Evolutionary conservation across 2,797 vertebrate species (phyloP), one percentile per base, ranked within the genome.

Genomic region (Knipowitschia caucasica): DNA sequence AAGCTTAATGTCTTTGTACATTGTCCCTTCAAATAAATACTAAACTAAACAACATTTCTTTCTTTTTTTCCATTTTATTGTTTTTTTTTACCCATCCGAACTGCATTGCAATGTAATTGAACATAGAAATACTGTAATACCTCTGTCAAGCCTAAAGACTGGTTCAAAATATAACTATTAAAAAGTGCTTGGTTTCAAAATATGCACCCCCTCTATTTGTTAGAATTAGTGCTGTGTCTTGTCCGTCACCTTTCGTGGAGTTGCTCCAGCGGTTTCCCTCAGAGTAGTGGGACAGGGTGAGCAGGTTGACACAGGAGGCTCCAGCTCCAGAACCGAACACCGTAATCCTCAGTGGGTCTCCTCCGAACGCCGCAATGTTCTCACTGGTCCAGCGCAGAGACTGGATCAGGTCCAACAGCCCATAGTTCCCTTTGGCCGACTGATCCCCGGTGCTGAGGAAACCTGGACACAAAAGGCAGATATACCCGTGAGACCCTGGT

Each of bases 251-350:
- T 97, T 99, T 99, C 87, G 97, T 99, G 83, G 97, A 98, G 93
- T 99, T 99, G 92, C 96, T 99, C 97, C 97, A 99, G 91, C 96
- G 97, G 93, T 99, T 99, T 88, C 97, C 97, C 93, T 99, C 97
- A 75, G 97, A 98, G 90, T 98, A 98, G 93, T 99, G 97, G 84
- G 97, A 99, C 83, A 99, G 90, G 51, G 97, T 99, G 86, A 99
- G 94, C 9, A 99, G 93, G 88, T 99, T 98, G 86, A 99, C 96
- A 72, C 95, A 99, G 26, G 97, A 98, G 55, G 95, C 97, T 23
- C 97, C 97, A 27, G 96, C 97, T 23, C 97, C 96, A 10, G 97
- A 99, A 86, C 97, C 97, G 77, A 99, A 99, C 86, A 99, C 97
- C 51, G 97, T 99, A 83, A 99, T 99, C 87, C 97, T 90, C 77